These are phyloP conservation scores for Orthosia gracilis DNA, from an alignment of 2,888 invertebrate genomes.

Conservation along the genomic window DNA sequence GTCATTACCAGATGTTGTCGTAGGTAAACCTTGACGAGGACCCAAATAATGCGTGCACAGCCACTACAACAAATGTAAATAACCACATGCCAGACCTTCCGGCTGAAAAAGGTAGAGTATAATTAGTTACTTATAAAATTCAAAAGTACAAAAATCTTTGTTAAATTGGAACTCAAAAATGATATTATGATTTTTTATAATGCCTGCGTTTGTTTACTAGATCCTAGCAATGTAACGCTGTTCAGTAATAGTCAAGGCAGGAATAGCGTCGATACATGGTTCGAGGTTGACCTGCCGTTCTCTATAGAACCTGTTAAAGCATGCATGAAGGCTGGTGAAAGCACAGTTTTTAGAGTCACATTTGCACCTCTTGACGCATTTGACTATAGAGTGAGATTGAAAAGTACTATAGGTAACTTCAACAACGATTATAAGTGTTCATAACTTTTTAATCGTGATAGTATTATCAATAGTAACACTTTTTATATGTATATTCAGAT, in stretches of 20 bases:
- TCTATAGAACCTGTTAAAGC: slow-evolving; percentile 86
- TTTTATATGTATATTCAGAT: slow-evolving; percentile 72
- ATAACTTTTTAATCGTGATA: not conserved
- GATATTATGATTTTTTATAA: no score
- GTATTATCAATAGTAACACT: not conserved
- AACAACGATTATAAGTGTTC: not conserved
- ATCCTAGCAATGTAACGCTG: slow-evolving; percentile 81
- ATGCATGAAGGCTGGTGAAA: slow-evolving; percentile 85
- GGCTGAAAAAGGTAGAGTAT: slow-evolving; percentile 39
- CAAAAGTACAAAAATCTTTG: not conserved
- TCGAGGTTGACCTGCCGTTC: slow-evolving; percentile 89
- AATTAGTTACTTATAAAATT: not conserved
- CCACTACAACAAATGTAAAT: slow-evolving; percentile 35
- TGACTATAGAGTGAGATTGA: slow-evolving; percentile 85
- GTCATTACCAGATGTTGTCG: slow-evolving; percentile 14
- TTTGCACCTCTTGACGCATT: slow-evolving; percentile 91
- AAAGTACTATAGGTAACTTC: slow-evolving; percentile 82
- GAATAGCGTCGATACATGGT: slow-evolving; percentile 86
- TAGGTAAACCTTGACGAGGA: slow-evolving; percentile 2
- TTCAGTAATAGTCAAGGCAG: slow-evolving; percentile 81
- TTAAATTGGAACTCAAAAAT: not conserved
- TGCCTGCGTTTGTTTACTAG: slow-evolving; percentile 62
- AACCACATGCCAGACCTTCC: slow-evolving; percentile 16
- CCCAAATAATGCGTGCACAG: slow-evolving; percentile 27
- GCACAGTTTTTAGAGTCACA: slow-evolving; percentile 83